Base-by-base conservation (phyloP, 1,140 invertebrate genomes). In the Dendroctonus ponderosae region DNA sequence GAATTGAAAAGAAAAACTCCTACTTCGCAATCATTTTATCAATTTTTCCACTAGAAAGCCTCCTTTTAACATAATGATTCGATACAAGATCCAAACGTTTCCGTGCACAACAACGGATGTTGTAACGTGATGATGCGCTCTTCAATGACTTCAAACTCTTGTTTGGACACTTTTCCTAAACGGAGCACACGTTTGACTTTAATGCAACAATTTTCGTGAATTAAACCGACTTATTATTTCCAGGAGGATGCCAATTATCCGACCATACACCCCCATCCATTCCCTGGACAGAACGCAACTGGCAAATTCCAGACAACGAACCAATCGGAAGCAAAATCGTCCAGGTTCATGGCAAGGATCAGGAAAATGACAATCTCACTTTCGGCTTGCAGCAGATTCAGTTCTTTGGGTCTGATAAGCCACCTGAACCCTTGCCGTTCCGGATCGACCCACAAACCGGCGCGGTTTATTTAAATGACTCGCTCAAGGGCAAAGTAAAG, bases 381-480 rank as follows among this genome's bases (percentile, higher is more conserved):
- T 91, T 84, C 66, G 85, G 87, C 1, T 73, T 91, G 6, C 87
- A 90, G 73, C 81, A 81, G 4, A 62, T 72, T 7, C 46, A 65
- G 26, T 69, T 63, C 54, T 59, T 48, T 54, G 76, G 65, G 69
- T 75, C n/a, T 71, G 74, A 39, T 70, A 78, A 62, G 68, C 74
- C 37, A 44, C 71, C 14, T 44, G 73, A 54, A 58, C 75, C 81
- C 9, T 78, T 86, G 42, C 88, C 86, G 9, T 92, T 92, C 71
- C 78, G 78, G 7, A 91, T 92, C 54, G 83, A 92, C 76, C 82
- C 84, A 42, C 78, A 81, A 5, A 89, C 85, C 7, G 90, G 90
- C 9, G 84, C 84, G 5, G 85, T 92, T 46, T 86, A 83, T 71
- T 79, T 91, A 7, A 89, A 90, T 60, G 85, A 91, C 58, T 85